These are phyloP conservation scores for Galago senegalensis DNA, from an alignment of 2,797 vertebrate genomes.

Conservation along the genomic window DNA sequence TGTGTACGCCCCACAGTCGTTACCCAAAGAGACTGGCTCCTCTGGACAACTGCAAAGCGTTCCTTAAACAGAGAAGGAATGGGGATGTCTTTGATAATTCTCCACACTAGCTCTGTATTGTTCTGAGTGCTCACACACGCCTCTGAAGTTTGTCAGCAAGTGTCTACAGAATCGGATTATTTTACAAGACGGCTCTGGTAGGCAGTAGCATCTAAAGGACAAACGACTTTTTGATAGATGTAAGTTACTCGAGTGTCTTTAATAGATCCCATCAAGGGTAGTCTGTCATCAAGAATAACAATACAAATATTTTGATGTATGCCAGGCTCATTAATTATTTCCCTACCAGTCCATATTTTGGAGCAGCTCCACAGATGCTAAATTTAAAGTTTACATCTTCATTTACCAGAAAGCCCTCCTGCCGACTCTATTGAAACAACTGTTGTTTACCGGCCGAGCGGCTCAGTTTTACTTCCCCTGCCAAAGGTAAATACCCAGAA, in stretches of 20 bases:
- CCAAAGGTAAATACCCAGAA: constrained; percentile 87
- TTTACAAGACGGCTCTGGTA: constrained; percentile 80
- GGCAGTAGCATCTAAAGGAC: constrained; percentile 54
- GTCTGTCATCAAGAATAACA: constrained; percentile 76
- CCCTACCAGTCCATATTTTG: constrained; percentile 75
- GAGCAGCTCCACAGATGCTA: constrained; percentile 68
- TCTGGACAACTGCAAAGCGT: constrained; percentile 80
- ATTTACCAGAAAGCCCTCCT: constrained; percentile 69
- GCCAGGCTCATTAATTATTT: constrained; percentile 80
- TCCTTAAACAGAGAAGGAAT: constrained; percentile 86
- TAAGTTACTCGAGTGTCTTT: constrained; percentile 63
- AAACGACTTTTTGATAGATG: constrained; percentile 67
- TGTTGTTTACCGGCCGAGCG: constrained; percentile 78
- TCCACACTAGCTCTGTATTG: constrained; percentile 72
- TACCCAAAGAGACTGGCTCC: constrained; percentile 81
- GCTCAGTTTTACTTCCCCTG: constrained; percentile 77
- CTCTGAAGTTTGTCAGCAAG: constrained; percentile 72
- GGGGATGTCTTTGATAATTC: constrained; percentile 83
- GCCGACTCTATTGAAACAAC: constrained; percentile 70
- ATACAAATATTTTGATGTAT: constrained; percentile 85
- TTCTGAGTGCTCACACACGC: constrained; percentile 73
- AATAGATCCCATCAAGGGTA: constrained; percentile 3
- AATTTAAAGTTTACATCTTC: constrained; percentile 55
- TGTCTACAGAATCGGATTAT: constrained; percentile 63
- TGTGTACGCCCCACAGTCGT: constrained; percentile 82